Base-by-base conservation (phyloP, 2,113 vertebrate genomes). In the Barnardius zonarius region DNA sequence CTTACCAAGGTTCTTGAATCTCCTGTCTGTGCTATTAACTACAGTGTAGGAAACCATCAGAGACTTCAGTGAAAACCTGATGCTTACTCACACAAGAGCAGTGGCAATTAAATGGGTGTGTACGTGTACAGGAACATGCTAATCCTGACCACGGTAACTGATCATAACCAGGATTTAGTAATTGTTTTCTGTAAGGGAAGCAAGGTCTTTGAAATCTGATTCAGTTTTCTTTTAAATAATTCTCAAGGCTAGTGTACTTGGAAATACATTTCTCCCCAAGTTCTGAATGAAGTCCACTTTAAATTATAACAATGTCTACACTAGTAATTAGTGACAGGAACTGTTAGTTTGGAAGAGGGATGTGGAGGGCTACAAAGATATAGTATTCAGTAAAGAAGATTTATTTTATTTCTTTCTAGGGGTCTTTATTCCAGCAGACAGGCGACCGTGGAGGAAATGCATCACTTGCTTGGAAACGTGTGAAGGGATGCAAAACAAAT, bases 401-500 rank as follows among this genome's bases (percentile, higher is more conserved):
- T 55, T 2, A 57, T 88, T 94, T 46, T 70, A 17, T 95, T 83
- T 92, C 66, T 97, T 97, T 94, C 66, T 94, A 99, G 99, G 98
- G 98, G 70, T 95, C 97, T 86, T 97, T 98, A 97, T 95, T 98
- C 72, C 97, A 98, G 93, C 98, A 98, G 67, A 93, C 97, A 75
- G 96, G 97, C 54, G 97, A 98, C 77, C 79, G 83, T 91, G 97
- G 97, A 93, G 96, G 98, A 80, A 97, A 95, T 68, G 94, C 97
- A 77, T 96, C 98, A 9, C 97, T 98, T 81, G 97, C 98, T 86
- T 99, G 98, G 96, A 99, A 99, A 95, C 99, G 99, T 57, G 97
- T 98, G 81, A 99, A 99, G 97, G 97, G 98, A 70, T 98, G 98
- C 52, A 98, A 98, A 95, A 88, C 97, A 23, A 98, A 90, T 25